phyloP scores from a whole-genome alignment of 2,888 invertebrate genomes.

The Automeris io region DNA sequence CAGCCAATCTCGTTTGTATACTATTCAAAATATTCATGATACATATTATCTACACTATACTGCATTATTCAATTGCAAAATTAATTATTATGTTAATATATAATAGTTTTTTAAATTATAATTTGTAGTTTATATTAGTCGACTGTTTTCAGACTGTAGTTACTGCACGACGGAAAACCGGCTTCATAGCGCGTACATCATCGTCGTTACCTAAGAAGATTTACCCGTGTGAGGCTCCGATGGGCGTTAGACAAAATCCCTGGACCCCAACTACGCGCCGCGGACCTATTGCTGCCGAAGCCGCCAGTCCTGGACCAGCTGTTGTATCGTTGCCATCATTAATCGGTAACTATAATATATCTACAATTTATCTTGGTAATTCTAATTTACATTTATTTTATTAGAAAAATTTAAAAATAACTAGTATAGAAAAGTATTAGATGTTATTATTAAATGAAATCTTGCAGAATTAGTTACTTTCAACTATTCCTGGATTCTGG shows the following conservation, averaged over 20 bases:
- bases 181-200: slow-evolving; percentile 23
- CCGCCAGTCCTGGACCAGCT: slow-evolving; percentile 91
- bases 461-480: too few relatives aligned
- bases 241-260: slow-evolving; percentile 88
- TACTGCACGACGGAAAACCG: slow-evolving; percentile 10
- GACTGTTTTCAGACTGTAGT: slow-evolving; percentile 1
- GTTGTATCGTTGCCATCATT: slow-evolving; percentile 88
- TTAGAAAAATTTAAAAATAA: not conserved
- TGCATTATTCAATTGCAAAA: too few relatives aligned
- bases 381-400: too few relatives aligned
- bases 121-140: too few relatives aligned
- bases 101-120: too few relatives aligned
- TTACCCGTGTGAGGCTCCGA: slow-evolving; percentile 42
- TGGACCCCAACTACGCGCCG: slow-evolving; percentile 94
- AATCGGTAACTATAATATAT: slow-evolving; percentile 79
- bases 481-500: too few relatives aligned
- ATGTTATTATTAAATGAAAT: too few relatives aligned
- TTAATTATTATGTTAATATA: too few relatives aligned
- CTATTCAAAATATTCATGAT: too few relatives aligned
- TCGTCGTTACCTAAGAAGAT: slow-evolving; percentile 33
- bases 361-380: not conserved
- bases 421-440: too few relatives aligned
- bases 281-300: slow-evolving; percentile 92
- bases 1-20: too few relatives aligned
- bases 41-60: too few relatives aligned